Conservation (phyloP, 2,797 vertebrate species). For the Leptoclinus maculatus region DNA sequence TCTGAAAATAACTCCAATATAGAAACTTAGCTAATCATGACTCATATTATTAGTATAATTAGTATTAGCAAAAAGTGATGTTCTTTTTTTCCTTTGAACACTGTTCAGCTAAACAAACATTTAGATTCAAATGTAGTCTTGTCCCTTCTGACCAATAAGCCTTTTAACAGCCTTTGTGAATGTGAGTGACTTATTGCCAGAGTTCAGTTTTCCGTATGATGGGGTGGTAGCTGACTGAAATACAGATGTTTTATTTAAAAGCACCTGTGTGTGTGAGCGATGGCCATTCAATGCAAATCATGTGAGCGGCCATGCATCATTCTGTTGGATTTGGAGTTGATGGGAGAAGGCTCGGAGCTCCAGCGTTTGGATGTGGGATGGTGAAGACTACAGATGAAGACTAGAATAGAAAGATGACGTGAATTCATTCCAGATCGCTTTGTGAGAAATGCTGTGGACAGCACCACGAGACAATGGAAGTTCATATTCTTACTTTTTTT, state of each 20-base stretch:
- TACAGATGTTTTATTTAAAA: constrained; percentile 41
- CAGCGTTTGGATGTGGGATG: constrained; percentile 1
- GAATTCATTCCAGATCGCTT: not conserved
- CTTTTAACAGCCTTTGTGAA: constrained; percentile 6
- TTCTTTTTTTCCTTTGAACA: not conserved
- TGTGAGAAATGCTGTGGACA: not conserved
- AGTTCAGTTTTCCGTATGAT: constrained; percentile 13
- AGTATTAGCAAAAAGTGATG: not conserved
- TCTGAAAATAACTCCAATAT: not conserved
- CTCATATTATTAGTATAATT: not conserved
- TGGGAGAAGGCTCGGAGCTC: not conserved
- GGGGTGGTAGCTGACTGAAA: not conserved
- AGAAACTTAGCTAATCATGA: not conserved
- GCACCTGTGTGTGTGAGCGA: not conserved
- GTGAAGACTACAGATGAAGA: not conserved
- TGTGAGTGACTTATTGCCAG: constrained; percentile 2
- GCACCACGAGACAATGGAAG: not conserved
- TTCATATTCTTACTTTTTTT: not conserved
- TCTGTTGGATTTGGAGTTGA: constrained; percentile 22
- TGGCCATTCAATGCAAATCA: constrained; percentile 24
- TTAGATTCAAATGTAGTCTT: not conserved
- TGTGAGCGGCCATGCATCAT: constrained; percentile 10
- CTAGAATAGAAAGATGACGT: not conserved
- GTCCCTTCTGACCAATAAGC: not conserved
- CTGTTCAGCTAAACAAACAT: not conserved